Percentiles rank a stretch among this genome's conserved stretches.
phyloP scores from a whole-genome alignment of 1,140 invertebrate genomes.

The Drosophila fuyamai region DNA sequence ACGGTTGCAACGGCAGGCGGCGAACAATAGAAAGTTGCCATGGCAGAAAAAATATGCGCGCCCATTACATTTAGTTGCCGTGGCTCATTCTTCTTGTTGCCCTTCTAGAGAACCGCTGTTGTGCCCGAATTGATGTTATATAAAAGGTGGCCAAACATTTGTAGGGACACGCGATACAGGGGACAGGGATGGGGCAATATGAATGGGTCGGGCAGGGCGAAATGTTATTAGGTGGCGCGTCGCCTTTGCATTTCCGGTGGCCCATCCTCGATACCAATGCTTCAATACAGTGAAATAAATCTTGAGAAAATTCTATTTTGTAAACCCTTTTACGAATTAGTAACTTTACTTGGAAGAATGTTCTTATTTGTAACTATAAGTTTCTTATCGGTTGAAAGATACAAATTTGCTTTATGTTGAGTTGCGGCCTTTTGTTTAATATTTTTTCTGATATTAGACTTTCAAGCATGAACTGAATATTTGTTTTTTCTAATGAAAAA shows the following conservation, averaged over 20 bases:
- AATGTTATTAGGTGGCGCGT: constrained; percentile 77
- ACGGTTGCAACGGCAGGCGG: constrained; percentile 32
- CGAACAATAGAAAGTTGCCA: constrained; percentile 63
- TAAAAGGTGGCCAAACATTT: constrained; percentile 76
- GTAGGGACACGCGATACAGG: constrained; percentile 46
- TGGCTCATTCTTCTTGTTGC: constrained; percentile 57
- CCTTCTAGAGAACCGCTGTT: constrained; percentile 52
- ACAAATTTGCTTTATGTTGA: no score
- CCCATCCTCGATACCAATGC: constrained; percentile 7
- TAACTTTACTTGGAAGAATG: no score
- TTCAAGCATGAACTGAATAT: no score
- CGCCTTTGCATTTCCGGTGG: constrained; percentile 68
- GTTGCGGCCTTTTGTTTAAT: no score
- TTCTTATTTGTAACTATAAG: no score
- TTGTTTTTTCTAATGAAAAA: no score
- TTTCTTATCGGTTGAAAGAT: no score
- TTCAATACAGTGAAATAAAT: constrained; percentile 3
- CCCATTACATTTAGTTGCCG: constrained; percentile 58
- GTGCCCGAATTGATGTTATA: constrained; percentile 62
- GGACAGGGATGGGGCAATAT: not conserved
- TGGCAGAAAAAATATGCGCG: constrained; percentile 63
- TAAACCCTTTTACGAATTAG: no score
- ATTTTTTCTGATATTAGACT: no score
- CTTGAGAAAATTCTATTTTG: no score
- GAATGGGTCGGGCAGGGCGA: constrained; percentile 20